These are phyloP conservation scores for Cololabis saira DNA, from an alignment of 2,113 vertebrate genomes.

Conservation along the genomic window DNA sequence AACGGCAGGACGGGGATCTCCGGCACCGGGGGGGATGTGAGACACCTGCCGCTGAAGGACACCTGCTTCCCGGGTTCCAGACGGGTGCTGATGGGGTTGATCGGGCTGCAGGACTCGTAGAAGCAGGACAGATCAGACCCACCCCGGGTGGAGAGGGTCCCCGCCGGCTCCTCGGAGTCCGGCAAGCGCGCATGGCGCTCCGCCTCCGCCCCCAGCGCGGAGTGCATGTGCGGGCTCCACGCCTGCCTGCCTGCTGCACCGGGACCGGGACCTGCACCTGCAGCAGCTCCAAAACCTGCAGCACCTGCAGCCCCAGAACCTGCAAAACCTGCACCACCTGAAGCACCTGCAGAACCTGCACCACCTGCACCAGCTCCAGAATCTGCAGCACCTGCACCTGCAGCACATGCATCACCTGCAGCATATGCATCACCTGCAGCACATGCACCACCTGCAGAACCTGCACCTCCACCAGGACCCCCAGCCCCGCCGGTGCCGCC, in stretches of 20 bases:
- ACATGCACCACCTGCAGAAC: no score
- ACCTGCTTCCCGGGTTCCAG: conserved; percentile 54
- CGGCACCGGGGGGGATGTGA: conserved; percentile 82
- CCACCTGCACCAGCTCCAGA: no score
- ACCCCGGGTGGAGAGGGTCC: conserved; percentile 50
- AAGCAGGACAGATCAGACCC: conserved; percentile 57
- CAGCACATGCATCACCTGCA: not conserved
- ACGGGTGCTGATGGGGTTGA: conserved; percentile 83
- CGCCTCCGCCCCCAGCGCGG: conserved; percentile 65
- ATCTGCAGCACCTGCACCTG: no score
- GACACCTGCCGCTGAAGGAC: conserved; percentile 81
- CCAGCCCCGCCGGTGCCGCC: not conserved
- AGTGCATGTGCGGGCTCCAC: conserved; percentile 72
- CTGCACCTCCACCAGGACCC: not conserved
- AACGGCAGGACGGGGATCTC: conserved; percentile 83
- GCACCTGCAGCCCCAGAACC: no score
- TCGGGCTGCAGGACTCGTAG: conserved; percentile 81
- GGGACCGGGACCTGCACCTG: no score
- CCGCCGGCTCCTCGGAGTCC: conserved; percentile 61
- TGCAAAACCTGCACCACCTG: no score
- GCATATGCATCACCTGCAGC: no score
- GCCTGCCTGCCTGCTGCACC: no score
- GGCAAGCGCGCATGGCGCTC: conserved; percentile 68
- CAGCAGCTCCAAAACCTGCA: no score
- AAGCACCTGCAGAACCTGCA: no score